A percentile compares a stretch with the other conserved stretches of the same genome.
Conservation (phyloP, 2,797 vertebrate genomes). For the Hydrolagus colliei region DNA sequence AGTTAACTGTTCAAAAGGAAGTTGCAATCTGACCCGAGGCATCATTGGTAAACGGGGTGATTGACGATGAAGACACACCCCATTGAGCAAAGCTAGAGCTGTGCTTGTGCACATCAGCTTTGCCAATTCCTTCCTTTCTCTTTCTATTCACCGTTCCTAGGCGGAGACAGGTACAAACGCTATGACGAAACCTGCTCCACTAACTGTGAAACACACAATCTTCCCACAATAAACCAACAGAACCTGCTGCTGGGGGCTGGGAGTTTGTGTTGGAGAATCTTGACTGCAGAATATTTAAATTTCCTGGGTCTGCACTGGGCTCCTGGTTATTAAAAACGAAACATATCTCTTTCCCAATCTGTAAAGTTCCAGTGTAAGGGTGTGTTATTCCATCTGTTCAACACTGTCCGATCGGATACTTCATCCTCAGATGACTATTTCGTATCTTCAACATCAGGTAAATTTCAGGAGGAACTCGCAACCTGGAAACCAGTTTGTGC, state of each 20-base stretch:
- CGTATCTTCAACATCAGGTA: background rate
- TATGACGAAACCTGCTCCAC: background rate
- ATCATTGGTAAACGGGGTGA: background rate
- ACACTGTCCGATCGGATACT: background rate
- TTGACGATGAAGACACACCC: background rate
- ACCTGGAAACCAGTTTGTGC: background rate
- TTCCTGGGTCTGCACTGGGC: background rate
- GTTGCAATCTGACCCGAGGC: background rate
- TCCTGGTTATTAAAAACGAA: background rate
- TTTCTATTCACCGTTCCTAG: background rate
- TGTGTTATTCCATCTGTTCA: background rate
- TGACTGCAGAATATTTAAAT: background rate
- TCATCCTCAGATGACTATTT: background rate
- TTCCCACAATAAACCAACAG: too few species aligned
- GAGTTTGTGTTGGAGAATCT: background rate
- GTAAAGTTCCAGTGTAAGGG: background rate
- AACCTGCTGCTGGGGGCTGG: background rate
- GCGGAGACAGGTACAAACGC: background rate
- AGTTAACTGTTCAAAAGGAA: background rate
- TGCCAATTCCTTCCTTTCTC: slow-evolving; percentile 5
- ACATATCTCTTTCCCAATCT: background rate
- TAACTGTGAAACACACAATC: background rate
- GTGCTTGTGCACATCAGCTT: background rate
- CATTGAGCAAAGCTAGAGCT: background rate
- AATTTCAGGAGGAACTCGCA: background rate